Percentiles rank a stretch among this genome's conserved stretches.
These are phyloP conservation scores for Lordiphosa collinella DNA, from an alignment of 1,140 invertebrate species.

Conservation along the genomic window DNA sequence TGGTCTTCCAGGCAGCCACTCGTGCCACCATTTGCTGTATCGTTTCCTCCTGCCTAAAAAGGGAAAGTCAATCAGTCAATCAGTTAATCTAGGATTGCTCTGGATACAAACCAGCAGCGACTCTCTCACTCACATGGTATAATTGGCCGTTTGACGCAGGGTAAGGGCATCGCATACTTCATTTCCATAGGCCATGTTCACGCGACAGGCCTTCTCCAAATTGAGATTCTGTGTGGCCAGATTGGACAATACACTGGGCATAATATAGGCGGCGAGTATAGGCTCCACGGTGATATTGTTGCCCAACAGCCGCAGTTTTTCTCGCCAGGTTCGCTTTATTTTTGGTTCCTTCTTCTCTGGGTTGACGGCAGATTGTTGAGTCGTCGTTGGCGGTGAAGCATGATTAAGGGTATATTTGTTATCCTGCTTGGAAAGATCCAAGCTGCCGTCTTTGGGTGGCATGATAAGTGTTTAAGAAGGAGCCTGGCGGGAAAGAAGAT, in stretches of 20 bases:
- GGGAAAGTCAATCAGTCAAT: no score
- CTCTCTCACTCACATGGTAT: slow-evolving; percentile 82
- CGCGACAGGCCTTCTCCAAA: slow-evolving; percentile 90
- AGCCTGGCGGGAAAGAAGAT: no score
- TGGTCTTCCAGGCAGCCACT: slow-evolving; percentile 90
- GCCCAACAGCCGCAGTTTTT: slow-evolving; percentile 82
- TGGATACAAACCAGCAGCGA: no score
- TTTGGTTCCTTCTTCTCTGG: slow-evolving; percentile 12
- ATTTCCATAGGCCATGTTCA: slow-evolving; percentile 86
- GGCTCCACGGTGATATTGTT: slow-evolving; percentile 89
- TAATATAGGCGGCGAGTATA: slow-evolving; percentile 88
- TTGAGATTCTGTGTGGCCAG: slow-evolving; percentile 90
- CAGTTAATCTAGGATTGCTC: no score
- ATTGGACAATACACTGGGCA: slow-evolving; percentile 88
- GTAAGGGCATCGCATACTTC: slow-evolving; percentile 87
- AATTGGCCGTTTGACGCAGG: slow-evolving; percentile 85
- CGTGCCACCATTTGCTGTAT: slow-evolving; percentile 88
- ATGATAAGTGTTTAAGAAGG: slow-evolving; percentile 14
- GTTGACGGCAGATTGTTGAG: background rate
- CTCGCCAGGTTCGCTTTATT: slow-evolving; percentile 71
- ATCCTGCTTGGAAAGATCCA: slow-evolving; percentile 38
- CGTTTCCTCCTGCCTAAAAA: slow-evolving; percentile 83
- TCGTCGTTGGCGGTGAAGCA: slow-evolving; percentile 4
- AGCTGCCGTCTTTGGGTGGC: slow-evolving; percentile 56
- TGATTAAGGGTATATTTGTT: slow-evolving; percentile 47